Evolutionary conservation across 1,140 invertebrate genomes (phyloP), one percentile per base, ranked within the genome.

Genomic region (Brachionus sp.): DNA sequence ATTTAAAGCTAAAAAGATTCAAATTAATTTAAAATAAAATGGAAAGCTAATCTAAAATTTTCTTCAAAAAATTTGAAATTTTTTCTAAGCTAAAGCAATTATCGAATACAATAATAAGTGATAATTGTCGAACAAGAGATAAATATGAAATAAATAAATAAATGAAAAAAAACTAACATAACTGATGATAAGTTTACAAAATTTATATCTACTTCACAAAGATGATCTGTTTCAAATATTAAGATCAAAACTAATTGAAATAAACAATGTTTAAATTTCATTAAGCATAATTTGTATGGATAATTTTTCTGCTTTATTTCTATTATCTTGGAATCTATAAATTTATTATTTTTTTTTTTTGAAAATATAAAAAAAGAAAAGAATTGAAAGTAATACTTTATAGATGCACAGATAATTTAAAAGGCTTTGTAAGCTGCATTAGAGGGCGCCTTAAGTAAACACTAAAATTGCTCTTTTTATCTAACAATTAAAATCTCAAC

Each of bases 201-300:
- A 33, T 33, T 66, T 37, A 66, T 33, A 33, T 25, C 33, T 66
- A 66, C 16, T 39, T 37, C 12, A 70, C 33, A 70, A 70, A 70
- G 66, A 70, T 70, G 64, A 66, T 66, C 64, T 70, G 66, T 70
- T 70, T 70, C 66, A 70, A 70, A 70, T 39, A 70, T 70, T 70
- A 70, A 70, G 66, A 70, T 70, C 66, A 70, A 37, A 39, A 37
- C 35, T 70, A 37, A 70, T 70, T 70, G 66, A 70, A 70, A 37
- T 70, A 70, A 39, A 37, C 66, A 37, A 70, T 66, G 64, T 66
- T 66, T 33, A 66, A 66, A 66, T 66, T 37, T 33, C 25, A 66
- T 66, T 66, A 66, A 66, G 33, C 64, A 7, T 66, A 66, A 66
- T 66, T 66, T 66, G 64, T 66, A 66, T 33, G 64, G 33, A 33